phyloP scores from a whole-genome alignment of 1,140 invertebrate species.

The Magallana gigas region DNA sequence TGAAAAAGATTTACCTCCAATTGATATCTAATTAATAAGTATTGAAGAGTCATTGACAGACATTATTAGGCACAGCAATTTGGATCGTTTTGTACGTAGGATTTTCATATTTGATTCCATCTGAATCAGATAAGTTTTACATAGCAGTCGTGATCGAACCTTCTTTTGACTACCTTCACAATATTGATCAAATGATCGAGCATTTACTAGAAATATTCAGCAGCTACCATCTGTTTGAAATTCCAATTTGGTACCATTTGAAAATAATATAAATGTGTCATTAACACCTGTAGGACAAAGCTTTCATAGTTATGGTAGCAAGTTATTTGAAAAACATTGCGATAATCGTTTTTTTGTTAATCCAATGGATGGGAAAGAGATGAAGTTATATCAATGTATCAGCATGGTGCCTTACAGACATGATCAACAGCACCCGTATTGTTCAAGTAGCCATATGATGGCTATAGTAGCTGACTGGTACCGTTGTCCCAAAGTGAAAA shows the following conservation, averaged over 20 bases:
- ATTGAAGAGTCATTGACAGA: not conserved
- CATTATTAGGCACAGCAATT: not conserved
- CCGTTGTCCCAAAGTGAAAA: not conserved
- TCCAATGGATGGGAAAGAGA: not conserved
- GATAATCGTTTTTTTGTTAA: not conserved
- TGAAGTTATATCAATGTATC: not conserved
- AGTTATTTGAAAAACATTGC: not conserved
- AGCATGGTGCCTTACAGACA: not conserved
- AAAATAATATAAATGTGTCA: not conserved
- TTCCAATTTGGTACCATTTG: not conserved
- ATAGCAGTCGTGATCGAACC: not conserved
- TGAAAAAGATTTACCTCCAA: not conserved
- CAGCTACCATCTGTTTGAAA: not conserved
- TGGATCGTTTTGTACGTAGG: not conserved
- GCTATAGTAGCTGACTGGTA: not conserved
- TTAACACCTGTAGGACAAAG: not conserved
- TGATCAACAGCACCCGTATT: not conserved
- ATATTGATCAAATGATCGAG: not conserved
- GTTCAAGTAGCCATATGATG: not conserved
- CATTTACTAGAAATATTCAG: not conserved
- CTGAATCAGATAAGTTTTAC: not conserved
- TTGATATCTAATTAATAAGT: not conserved
- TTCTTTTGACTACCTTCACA: not conserved
- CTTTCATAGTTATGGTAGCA: not conserved
- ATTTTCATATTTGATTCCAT: not conserved